Percentiles rank a stretch among this genome's conserved stretches.
Conservation (phyloP, 2,888 invertebrate genomes). For the Ochropleura leucogaster region DNA sequence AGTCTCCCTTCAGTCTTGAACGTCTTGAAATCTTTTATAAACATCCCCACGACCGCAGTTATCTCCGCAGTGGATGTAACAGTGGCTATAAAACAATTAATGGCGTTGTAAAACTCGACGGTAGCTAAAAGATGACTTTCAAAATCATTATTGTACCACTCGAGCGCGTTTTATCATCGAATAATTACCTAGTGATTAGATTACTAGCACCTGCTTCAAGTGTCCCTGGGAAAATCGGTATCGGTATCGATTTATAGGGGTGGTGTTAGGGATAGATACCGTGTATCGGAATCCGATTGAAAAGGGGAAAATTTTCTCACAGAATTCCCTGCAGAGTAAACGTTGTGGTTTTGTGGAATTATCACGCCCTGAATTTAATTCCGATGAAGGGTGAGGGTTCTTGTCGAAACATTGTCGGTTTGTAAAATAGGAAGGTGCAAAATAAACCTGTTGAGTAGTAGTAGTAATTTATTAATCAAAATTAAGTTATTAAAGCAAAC, state of each 20-base stretch:
- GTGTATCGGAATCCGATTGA: slow-evolving; percentile 60
- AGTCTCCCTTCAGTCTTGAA: slow-evolving; percentile 64
- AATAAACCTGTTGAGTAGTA: not conserved
- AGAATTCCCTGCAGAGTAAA: slow-evolving; percentile 54
- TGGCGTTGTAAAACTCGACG: slow-evolving; percentile 82
- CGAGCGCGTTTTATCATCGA: slow-evolving; percentile 73
- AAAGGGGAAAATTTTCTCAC: slow-evolving; percentile 68
- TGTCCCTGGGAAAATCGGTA: slow-evolving; percentile 75
- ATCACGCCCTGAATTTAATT: slow-evolving; percentile 43
- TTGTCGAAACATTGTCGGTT: not conserved
- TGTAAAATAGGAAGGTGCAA: slow-evolving; percentile 4
- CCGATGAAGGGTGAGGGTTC: slow-evolving; percentile 44
- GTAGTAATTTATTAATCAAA: not conserved
- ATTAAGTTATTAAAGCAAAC: not conserved
- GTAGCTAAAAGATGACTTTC: slow-evolving; percentile 77
- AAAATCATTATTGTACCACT: slow-evolving; percentile 73
- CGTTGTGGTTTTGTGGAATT: slow-evolving; percentile 54
- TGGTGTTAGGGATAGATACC: slow-evolving; percentile 63
- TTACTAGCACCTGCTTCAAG: slow-evolving; percentile 73
- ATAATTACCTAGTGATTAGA: slow-evolving; percentile 68
- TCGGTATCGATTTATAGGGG: slow-evolving; percentile 48
- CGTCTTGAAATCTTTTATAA: slow-evolving; percentile 73
- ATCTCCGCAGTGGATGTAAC: slow-evolving; percentile 84
- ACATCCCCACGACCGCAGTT: slow-evolving; percentile 83
- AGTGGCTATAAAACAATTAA: slow-evolving; percentile 86